phyloP scores from a whole-genome alignment of 2,888 invertebrate genomes.

The Cheilosia urbana region DNA sequence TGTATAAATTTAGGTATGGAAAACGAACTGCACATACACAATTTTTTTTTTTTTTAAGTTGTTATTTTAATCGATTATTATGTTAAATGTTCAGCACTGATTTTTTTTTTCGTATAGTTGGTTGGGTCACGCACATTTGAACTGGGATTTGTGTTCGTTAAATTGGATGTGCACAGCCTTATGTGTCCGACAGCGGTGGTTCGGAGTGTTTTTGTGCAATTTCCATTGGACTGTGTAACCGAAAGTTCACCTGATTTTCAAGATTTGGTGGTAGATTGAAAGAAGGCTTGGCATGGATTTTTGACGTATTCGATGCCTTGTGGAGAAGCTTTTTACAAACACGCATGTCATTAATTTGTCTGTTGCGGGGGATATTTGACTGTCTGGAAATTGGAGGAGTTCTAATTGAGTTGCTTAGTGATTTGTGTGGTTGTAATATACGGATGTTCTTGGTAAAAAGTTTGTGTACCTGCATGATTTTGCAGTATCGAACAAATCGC shows the following conservation, averaged over 20 bases:
- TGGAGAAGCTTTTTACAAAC: conserved; percentile 37
- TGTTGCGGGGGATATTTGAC: conserved; percentile 17
- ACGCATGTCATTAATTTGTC: conserved; percentile 50
- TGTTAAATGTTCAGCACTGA: conserved; percentile 19
- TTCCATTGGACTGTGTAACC: conserved; percentile 30
- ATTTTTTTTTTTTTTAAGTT: not conserved
- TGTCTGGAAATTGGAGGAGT: not conserved
- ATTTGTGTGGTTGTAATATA: not conserved
- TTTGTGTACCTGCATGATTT: too few relatives aligned
- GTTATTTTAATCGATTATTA: conserved; percentile 16
- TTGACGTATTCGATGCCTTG: conserved; percentile 53
- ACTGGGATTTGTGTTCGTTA: conserved; percentile 14
- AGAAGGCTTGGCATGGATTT: conserved; percentile 57
- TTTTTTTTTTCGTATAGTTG: not conserved
- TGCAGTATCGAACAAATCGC: too few relatives aligned
- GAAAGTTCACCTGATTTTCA: conserved; percentile 29
- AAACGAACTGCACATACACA: conserved; percentile 4
- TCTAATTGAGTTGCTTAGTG: conserved; percentile 1
- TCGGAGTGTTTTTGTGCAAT: conserved; percentile 35
- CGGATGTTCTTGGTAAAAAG: not conserved
- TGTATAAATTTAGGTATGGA: not conserved
- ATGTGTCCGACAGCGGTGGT: conserved; percentile 20
- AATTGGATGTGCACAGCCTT: not conserved
- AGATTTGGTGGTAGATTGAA: conserved; percentile 26
- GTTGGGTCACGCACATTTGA: conserved; percentile 20